phyloP scores from a whole-genome alignment of 2,888 invertebrate genomes.

The Macaria liturata region DNA sequence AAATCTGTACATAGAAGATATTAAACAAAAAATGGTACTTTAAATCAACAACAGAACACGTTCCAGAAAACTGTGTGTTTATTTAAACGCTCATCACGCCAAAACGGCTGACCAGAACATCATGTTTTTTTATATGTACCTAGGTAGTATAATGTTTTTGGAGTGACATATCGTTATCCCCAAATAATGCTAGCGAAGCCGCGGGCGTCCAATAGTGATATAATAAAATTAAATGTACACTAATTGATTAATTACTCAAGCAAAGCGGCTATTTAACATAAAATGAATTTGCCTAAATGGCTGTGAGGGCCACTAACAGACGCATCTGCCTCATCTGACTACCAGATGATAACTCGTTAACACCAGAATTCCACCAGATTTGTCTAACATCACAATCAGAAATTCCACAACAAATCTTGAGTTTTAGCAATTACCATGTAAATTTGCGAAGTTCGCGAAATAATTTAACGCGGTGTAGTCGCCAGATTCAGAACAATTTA shows the following conservation, averaged over 20 bases:
- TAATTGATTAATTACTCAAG: constrained; percentile 11
- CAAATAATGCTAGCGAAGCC: too few relatives aligned
- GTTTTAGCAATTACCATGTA: constrained; percentile 82
- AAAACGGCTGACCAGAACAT: too few relatives aligned
- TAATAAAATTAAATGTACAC: too few relatives aligned
- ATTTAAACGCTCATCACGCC: too few relatives aligned
- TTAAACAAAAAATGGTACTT: too few relatives aligned
- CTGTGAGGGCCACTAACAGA: constrained; percentile 34
- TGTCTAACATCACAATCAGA: constrained; percentile 74
- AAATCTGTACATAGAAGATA: too few relatives aligned
- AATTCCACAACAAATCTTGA: constrained; percentile 80
- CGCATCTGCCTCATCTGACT: constrained; percentile 57
- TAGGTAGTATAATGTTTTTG: too few relatives aligned
- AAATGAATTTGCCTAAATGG: constrained; percentile 33
- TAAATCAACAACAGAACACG: too few relatives aligned
- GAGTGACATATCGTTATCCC: too few relatives aligned
- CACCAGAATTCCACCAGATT: constrained; percentile 49
- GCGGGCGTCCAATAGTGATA: too few relatives aligned
- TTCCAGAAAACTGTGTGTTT: too few relatives aligned
- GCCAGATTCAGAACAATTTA: constrained; percentile 81
- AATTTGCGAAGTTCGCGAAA: constrained; percentile 81
- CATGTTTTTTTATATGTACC: too few relatives aligned
- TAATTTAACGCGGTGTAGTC: constrained; percentile 80
- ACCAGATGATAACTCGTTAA: constrained; percentile 66
- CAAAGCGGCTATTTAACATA: constrained; percentile 23